Conservation (phyloP, 1,140 invertebrate genomes). For the Andrena cerasifolii region DNA sequence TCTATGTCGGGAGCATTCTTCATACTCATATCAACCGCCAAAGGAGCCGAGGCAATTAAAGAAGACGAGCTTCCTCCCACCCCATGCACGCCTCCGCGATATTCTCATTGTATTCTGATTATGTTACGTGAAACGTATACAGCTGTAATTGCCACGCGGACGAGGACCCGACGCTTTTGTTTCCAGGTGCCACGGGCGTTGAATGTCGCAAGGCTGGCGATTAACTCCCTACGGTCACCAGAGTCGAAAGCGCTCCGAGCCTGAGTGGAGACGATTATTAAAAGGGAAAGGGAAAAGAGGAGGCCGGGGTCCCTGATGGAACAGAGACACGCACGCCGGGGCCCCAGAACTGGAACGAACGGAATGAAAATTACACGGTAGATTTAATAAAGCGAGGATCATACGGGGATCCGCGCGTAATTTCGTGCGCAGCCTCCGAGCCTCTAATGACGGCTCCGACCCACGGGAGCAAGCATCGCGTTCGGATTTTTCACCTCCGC, state of each 20-base stretch:
- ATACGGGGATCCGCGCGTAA: slow-evolving; percentile 61
- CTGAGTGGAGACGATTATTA: background rate
- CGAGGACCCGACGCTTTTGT: background rate
- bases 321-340: slow-evolving; percentile 50
- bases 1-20: too few species aligned
- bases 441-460: slow-evolving; percentile 55
- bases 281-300: slow-evolving; percentile 18
- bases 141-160: too few species aligned
- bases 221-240: background rate
- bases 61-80: too few species aligned
- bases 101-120: too few species aligned
- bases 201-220: background rate
- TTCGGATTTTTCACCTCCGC: slow-evolving; percentile 60
- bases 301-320: slow-evolving; percentile 38
- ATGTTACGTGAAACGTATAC: too few species aligned
- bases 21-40: too few species aligned
- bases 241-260: background rate
- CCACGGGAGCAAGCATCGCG: slow-evolving; percentile 21
- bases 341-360: slow-evolving; percentile 50
- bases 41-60: too few species aligned
- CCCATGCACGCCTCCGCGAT: too few species aligned
- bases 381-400: slow-evolving; percentile 68
- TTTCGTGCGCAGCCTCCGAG: slow-evolving; percentile 59
- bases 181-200: background rate
- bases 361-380: slow-evolving; percentile 67